Evolutionary conservation across 2,888 invertebrate species (phyloP), one percentile per base, ranked within the genome.

Genomic region (Argyresthia goedartella): DNA sequence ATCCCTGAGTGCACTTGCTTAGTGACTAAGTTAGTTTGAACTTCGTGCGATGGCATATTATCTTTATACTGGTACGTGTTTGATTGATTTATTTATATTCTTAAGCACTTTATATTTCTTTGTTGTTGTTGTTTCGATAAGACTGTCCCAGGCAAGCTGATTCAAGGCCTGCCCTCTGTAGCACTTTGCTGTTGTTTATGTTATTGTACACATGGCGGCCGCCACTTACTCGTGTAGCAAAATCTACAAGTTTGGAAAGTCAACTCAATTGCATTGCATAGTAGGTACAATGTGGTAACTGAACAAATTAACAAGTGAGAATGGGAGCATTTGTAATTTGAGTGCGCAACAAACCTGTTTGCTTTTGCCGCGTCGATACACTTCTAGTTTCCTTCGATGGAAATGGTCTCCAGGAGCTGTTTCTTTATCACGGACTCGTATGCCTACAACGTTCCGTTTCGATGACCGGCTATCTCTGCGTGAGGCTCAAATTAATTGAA

Each of bases 41-140:
- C 25, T 41, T 33, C 66, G 71, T 76, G 72, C 65, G 73, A 84
- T 86, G 85, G 81, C 85, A 60, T 69, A 84, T 62, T 80, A 84
- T 71, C 66, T 84, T 67, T 85, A 77, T 73, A 71, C 76, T 67
- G 85, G 86, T 86, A 85, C 66, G 84, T 81, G 60, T 56, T 65
- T 58, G 14, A 14, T 64, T 61, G 55, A 59, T 59, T 53, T 58
- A 58, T 59, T 57, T 52, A 56, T 64, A 55, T 53, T 54, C 55
- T 50, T 51, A 58, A 55, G 59, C 57, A 55, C 58, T 56, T 11
- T 3, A 11, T 39, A 6, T 3, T 15, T n/a, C 64, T 68, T 69
- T 71, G 64, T 67, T 72, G 73, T 67, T 60, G 59, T 59, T 57
- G 56, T 66, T 67, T 64, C 65, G 67, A 70, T 64, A 61, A n/a